A percentile compares a stretch with the other conserved stretches of the same genome.
phyloP scores from a whole-genome alignment of 2,113 vertebrate species.

The Stegastes partitus region DNA sequence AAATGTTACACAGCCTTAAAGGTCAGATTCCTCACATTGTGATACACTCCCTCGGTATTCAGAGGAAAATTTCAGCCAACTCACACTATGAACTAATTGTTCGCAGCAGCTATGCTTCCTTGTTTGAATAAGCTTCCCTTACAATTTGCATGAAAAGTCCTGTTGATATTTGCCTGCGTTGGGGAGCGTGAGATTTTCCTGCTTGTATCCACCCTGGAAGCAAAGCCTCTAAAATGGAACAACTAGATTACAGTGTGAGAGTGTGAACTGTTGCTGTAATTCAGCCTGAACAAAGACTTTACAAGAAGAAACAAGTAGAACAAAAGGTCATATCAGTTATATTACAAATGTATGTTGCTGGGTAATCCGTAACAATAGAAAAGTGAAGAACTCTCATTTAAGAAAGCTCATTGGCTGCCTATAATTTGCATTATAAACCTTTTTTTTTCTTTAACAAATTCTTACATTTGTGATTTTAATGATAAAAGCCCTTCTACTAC shows the following conservation, averaged over 20 bases:
- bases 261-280: constrained; percentile 5
- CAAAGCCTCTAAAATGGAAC: not conserved
- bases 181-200: not conserved
- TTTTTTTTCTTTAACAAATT: too few relatives aligned
- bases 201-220: not conserved
- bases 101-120: constrained; percentile 23
- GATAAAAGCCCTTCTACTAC: not conserved
- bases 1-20: constrained; percentile 65
- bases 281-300: not conserved
- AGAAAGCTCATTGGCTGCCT: too few relatives aligned
- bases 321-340: not conserved
- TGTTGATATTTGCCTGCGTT: constrained; percentile 44
- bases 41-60: constrained; percentile 44
- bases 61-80: constrained; percentile 35
- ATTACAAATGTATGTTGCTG: not conserved
- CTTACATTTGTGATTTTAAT: not conserved
- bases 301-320: not conserved
- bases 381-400: too few relatives aligned
- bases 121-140: constrained; percentile 48
- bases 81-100: constrained; percentile 44
- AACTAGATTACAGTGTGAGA: not conserved
- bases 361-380: not conserved
- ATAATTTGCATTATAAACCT: too few relatives aligned
- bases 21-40: constrained; percentile 72
- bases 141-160: constrained; percentile 53